phyloP scores from a whole-genome alignment of 2,113 vertebrate species.

The Thalassarche chlororhynchos region DNA sequence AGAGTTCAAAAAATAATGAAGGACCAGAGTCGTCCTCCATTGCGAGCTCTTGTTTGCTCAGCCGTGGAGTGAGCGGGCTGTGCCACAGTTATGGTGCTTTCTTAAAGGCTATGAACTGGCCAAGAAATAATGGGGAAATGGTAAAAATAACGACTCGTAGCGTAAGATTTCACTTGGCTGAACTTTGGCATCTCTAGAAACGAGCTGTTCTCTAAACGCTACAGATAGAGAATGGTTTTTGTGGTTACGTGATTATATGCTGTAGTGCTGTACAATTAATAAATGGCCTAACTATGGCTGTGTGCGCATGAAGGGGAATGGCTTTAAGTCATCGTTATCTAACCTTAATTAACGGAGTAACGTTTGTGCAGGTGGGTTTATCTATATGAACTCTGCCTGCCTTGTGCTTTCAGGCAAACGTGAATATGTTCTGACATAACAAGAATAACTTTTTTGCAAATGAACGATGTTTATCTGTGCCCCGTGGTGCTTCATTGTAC shows the following conservation, averaged over 20 bases:
- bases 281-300: background rate
- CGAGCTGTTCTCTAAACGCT: background rate
- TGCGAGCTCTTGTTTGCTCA: background rate
- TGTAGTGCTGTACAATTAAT: background rate
- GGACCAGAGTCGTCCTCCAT: background rate
- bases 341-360: background rate
- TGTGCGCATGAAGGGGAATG: background rate
- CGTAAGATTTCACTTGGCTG: background rate
- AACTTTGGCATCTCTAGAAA: background rate
- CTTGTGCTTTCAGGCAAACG: background rate
- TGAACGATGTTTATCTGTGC: background rate
- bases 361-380: background rate
- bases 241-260: background rate
- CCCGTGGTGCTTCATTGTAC: background rate
- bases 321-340: background rate
- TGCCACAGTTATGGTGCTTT: background rate
- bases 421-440: background rate
- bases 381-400: background rate
- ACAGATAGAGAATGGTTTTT: background rate
- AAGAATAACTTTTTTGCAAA: background rate
- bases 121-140: background rate
- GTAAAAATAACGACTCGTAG: background rate
- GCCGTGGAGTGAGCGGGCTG: background rate
- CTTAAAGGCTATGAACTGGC: background rate
- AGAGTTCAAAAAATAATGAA: slow-evolving; percentile 37